phyloP scores from a whole-genome alignment of 2,888 invertebrate species.

The Margaritifera margaritifera region DNA sequence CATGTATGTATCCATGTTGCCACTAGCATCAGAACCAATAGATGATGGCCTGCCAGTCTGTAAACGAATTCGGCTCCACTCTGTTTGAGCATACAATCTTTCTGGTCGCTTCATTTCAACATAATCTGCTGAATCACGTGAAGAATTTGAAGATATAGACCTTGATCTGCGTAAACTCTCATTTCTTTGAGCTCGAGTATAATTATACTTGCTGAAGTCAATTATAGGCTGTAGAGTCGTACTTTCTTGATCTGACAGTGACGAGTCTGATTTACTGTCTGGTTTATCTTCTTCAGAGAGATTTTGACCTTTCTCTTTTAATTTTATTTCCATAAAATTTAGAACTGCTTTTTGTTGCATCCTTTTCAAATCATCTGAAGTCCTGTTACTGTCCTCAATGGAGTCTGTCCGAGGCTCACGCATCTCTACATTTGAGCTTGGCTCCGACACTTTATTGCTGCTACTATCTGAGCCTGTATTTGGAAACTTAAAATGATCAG shows the following conservation, averaged over 20 bases:
- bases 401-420: too few relatives aligned
- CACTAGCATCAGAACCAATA: constrained; percentile 45
- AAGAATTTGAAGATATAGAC: constrained; percentile 51
- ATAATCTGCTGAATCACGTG: constrained; percentile 51
- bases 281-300: constrained; percentile 6
- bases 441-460: too few relatives aligned
- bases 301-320: constrained; percentile 28
- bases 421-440: too few relatives aligned
- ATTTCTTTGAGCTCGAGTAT: constrained; percentile 48
- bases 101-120: constrained; percentile 55
- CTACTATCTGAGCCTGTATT: too few relatives aligned
- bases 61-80: constrained; percentile 59
- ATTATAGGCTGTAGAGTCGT: not conserved
- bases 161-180: constrained; percentile 58
- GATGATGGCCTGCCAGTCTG: constrained; percentile 47
- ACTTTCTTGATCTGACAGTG: constrained; percentile 3
- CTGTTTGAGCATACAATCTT: constrained; percentile 49
- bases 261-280: not conserved
- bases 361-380: constrained; percentile 79
- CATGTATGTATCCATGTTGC: constrained; percentile 28
- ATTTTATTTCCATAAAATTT: constrained; percentile 85
- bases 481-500: too few relatives aligned
- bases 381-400: too few relatives aligned
- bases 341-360: constrained; percentile 88
- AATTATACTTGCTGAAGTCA: constrained; percentile 33